Evolutionary conservation across 2,113 vertebrate species (phyloP), one percentile per base, ranked within the genome.

Genomic region (Megaceryle maxima): DNA sequence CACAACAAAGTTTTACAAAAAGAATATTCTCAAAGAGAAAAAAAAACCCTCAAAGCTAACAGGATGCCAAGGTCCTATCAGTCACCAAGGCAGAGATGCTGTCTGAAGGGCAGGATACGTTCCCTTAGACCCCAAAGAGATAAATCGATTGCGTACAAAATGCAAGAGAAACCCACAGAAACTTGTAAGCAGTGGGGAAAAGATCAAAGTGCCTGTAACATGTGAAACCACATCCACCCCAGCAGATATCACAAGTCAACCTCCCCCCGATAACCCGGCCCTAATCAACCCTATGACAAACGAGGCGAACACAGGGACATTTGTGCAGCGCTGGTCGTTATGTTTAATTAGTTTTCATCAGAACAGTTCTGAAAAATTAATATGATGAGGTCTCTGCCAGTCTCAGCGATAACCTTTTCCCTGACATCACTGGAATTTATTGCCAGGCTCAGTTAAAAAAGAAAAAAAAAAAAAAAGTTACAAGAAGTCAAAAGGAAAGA

Each of bases 341-440:
- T 63, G 77, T 94, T 97, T 97, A 98, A 97, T 97, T 97, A 97
- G 94, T 94, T 95, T 96, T 96, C 85, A 92, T 94, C 80, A n/a
- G 90, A 94, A 95, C 10, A 17, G 92, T 75, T 91, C 85, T 94
- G 88, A 96, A 96, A 97, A 97, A 97, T 96, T 96, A 88, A 88
- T 92, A 72, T 15, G 57, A 48, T 5, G 63, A 96, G 50, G 88
- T 93, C 89, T 93, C 73, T 67, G 25, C 83, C 69, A 74, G 92
- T n/a, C 81, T 83, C 67, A 1, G 56, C 1, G 91, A 86, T 94
- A 94, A 95, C 88, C 91, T 96, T 95, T 96, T 67, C 80, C 74
- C 43, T 68, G 78, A 67, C 84, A 90, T 66, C 3, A 1, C 60
- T 82, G 91, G 51, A 78, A 97, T 96, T 95, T 90, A 92, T 87